Evolutionary conservation across 2,797 vertebrate genomes (phyloP).

Genomic region (Picus viridis): DNA sequence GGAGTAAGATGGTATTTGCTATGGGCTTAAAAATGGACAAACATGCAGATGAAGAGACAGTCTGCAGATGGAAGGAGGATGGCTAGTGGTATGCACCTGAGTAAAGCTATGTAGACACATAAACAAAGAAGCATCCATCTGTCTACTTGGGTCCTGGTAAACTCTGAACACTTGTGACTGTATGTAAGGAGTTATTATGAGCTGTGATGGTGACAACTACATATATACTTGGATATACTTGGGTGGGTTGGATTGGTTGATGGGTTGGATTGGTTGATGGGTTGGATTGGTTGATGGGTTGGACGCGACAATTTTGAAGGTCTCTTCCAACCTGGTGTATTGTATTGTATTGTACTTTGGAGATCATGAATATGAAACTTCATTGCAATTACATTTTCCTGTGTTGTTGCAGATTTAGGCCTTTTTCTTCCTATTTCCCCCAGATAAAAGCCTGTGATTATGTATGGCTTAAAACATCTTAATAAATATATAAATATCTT

Average conservation of each 20-base stretch:
- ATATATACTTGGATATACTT: no score
- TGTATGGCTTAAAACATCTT: neutral
- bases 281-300: no score
- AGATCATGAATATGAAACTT: constrained; percentile 3
- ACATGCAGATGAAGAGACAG: neutral
- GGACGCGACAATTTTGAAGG: no score
- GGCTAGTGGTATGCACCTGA: neutral
- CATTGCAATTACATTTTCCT: neutral
- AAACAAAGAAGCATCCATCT: constrained; percentile 29
- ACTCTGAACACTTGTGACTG: constrained; percentile 1
- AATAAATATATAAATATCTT: neutral
- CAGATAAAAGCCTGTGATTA: neutral
- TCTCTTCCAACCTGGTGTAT: no score
- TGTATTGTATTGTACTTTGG: no score
- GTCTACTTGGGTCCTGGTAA: constrained; percentile 25
- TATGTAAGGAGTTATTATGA: constrained; percentile 6
- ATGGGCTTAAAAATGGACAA: neutral
- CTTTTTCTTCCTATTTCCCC: neutral
- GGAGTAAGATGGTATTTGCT: neutral
- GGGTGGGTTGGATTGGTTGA: no score
- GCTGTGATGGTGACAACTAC: neutral
- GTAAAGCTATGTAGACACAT: constrained; percentile 4
- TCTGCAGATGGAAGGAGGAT: neutral
- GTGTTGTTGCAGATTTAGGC: neutral
- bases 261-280: no score